These are phyloP conservation scores for Pachydiplax longipennis DNA, from an alignment of 2,888 invertebrate genomes.

Conservation along the genomic window DNA sequence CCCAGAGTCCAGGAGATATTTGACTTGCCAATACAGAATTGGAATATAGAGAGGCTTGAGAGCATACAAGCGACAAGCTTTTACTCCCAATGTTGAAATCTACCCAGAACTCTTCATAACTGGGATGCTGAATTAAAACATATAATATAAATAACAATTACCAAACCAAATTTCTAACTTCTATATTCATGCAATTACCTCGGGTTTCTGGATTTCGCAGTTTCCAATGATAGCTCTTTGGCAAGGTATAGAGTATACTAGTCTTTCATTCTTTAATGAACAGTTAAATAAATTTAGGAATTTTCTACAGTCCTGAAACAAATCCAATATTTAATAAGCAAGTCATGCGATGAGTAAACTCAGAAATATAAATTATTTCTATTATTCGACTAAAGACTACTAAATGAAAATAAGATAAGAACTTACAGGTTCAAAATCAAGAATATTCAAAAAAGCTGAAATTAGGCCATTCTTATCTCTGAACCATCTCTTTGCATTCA, in stretches of 20 bases:
- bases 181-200: neutral
- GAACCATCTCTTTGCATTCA: neutral
- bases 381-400: no score
- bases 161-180: neutral
- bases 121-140: neutral
- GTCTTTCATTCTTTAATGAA: neutral
- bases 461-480: neutral
- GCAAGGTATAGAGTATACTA: slow-evolving; percentile 13
- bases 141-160: neutral
- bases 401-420: neutral
- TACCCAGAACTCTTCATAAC: slow-evolving; percentile 19
- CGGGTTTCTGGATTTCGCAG: slow-evolving; percentile 23
- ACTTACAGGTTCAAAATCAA: slow-evolving; percentile 25
- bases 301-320: slow-evolving; percentile 8
- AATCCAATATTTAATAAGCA: neutral
- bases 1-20: neutral
- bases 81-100: slow-evolving; percentile 15
- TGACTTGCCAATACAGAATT: neutral
- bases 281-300: slow-evolving; percentile 3
- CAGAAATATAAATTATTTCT: no score
- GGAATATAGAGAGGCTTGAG: slow-evolving; percentile 2
- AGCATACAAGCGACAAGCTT: slow-evolving; percentile 22
- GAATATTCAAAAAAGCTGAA: neutral
- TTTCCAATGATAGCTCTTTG: neutral
- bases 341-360: neutral